phyloP scores from a whole-genome alignment of 2,797 vertebrate genomes.

The Pristis pectinata region DNA sequence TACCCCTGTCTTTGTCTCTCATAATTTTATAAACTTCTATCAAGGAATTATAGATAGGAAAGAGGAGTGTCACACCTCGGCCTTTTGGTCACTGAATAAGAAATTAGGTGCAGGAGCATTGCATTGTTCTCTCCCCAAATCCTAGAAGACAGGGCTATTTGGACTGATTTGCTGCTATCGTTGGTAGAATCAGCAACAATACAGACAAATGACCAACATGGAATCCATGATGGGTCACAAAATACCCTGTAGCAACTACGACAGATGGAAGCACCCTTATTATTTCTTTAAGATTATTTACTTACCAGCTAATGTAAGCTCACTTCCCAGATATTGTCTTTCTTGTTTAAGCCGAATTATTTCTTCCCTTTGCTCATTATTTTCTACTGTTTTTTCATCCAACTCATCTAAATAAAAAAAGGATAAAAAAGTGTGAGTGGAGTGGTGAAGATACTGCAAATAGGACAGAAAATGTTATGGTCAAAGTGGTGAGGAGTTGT shows the following conservation, averaged over 20 bases:
- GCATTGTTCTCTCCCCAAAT: neutral
- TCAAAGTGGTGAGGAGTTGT: neutral
- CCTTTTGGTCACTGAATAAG: neutral
- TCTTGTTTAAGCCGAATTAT: constrained; percentile 75
- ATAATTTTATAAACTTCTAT: no score
- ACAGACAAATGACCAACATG: neutral
- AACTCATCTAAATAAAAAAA: constrained; percentile 56
- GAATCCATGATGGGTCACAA: neutral
- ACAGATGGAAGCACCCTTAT: neutral
- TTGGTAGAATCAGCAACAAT: no score
- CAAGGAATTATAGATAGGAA: neutral
- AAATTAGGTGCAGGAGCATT: neutral
- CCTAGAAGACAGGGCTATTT: neutral
- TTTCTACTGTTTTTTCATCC: constrained; percentile 65
- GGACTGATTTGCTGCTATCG: neutral
- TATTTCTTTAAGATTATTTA: constrained; percentile 4
- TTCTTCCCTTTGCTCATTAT: constrained; percentile 71
- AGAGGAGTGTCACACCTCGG: neutral
- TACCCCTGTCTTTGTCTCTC: no score
- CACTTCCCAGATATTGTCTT: constrained; percentile 62
- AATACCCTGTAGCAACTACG: neutral
- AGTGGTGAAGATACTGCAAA: neutral
- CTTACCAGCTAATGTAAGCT: constrained; percentile 64
- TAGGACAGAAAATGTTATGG: neutral
- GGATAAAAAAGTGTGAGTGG: neutral